Conservation (phyloP, 2,797 vertebrate species). For the Pseudomugil gertrudae region DNA sequence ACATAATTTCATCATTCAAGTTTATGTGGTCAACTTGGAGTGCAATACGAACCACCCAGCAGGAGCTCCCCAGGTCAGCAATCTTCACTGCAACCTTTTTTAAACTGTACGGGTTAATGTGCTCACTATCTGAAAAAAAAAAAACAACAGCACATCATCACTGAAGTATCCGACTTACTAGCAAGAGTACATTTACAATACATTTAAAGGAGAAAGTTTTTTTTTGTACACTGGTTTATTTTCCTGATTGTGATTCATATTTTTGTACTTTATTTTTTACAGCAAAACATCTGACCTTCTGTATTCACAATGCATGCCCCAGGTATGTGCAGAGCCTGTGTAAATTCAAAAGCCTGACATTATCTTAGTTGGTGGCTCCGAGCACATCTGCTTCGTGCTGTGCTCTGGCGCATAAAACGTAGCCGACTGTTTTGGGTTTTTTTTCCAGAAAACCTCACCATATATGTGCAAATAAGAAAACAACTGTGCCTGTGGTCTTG, state of each 20-base stretch:
- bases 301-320: not conserved
- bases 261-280: too few relatives aligned
- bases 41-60: conserved; percentile 87
- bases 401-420: not conserved
- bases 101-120: conserved; percentile 38
- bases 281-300: not conserved
- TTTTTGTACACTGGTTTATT: too few relatives aligned
- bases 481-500: conserved; percentile 42
- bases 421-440: not conserved
- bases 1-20: too few relatives aligned
- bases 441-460: conserved; percentile 14
- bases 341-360: not conserved
- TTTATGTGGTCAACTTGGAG: not conserved
- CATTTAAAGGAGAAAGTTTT: too few relatives aligned
- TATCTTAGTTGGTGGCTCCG: not conserved
- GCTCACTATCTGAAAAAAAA: conserved; percentile 34
- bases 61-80: conserved; percentile 89
- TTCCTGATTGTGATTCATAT: too few relatives aligned
- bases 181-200: too few relatives aligned
- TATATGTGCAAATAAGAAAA: conserved; percentile 25
- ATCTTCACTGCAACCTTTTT: conserved; percentile 86
- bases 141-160: not conserved
- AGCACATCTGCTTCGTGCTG: not conserved
- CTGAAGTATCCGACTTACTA: too few relatives aligned
- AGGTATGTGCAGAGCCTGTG: not conserved